Base-by-base conservation (phyloP, 2,797 vertebrate species). In the Glossophaga mutica region DNA sequence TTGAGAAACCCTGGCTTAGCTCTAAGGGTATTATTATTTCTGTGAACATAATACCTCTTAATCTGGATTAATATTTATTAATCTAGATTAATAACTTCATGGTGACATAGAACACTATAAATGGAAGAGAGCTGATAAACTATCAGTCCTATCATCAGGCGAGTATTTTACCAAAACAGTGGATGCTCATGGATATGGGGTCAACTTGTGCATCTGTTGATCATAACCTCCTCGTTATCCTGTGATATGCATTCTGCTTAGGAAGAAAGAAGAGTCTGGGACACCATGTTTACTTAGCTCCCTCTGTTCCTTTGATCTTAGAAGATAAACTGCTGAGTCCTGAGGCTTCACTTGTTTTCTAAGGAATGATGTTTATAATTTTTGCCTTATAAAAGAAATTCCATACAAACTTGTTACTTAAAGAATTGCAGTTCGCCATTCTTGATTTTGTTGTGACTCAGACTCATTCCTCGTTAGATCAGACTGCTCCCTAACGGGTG, bases 221-320 rank as follows among this genome's bases (percentile, higher is more conserved):
- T 77, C 14, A 10, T 59, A 52, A 87, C 84, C 42, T 73, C n/a
- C 55, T 62, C 84, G 5, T 62, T 78, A 57, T 79, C 22, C 50
- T 87, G 2, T 83, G 59, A 50, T 21, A 44, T 42, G 32, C 48
- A 68, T 24, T 67, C 14, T 55, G 8, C 24, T 94, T 50, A 73
- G 7, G 22, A 29, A 55, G 52, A 90, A 90, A 85, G 52, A 76
- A 83, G 26, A 70, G 24, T 57, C 42, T 29, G 90, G 62, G 18
- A 32, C 14, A 76, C 15, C 6, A 21, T 44, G 19, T 42, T 59
- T 59, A 26, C 12, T 67, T 48, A 70, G 55, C 34, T 87, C 71
- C 4, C 37, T 94, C 82, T 83, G 71, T 67, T 89, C 44, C 70
- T 87, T 93, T 87, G 24, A 81, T 95, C 32, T 85, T 83, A 65